Percentiles rank a stretch among this genome's conserved stretches.
phyloP scores from a whole-genome alignment of 2,797 vertebrate genomes.

The Gobio occitaniae region DNA sequence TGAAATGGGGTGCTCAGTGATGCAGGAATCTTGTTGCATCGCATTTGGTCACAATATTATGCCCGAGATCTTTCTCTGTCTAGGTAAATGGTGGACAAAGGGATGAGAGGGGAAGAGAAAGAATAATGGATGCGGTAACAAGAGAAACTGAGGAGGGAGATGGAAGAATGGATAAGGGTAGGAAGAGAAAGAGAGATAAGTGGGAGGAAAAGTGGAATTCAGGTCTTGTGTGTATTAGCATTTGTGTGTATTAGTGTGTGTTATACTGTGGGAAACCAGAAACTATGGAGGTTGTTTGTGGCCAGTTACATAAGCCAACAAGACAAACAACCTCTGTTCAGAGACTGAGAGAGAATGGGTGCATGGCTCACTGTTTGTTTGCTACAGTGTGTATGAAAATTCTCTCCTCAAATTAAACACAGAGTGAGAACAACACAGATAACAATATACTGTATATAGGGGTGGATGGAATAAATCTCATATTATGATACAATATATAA shows the following conservation, averaged over 20 bases:
- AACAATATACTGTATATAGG: neutral
- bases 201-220: slow-evolving; percentile 17
- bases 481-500: neutral
- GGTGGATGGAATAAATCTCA: neutral
- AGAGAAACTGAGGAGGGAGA: neutral
- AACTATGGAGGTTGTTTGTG: slow-evolving; percentile 59
- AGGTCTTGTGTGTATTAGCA: neutral
- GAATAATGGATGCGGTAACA: neutral
- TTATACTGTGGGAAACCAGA: slow-evolving; percentile 66
- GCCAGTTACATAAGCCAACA: slow-evolving; percentile 58
- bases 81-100: slow-evolving; percentile 24
- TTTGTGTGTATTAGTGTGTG: slow-evolving; percentile 30
- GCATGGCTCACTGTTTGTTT: slow-evolving; percentile 17
- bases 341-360: slow-evolving; percentile 1
- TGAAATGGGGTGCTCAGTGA: neutral
- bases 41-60: neutral
- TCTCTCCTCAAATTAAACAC: neutral
- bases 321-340: slow-evolving; percentile 37
- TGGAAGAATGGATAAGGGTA: slow-evolving; percentile 8
- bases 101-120: slow-evolving; percentile 23
- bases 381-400: neutral
- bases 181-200: neutral
- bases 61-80: slow-evolving; percentile 17
- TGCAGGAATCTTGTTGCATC: neutral
- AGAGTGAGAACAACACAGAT: neutral